Evolutionary conservation across 2,797 vertebrate genomes (phyloP), one percentile per base, ranked within the genome.

Genomic region (Acipenser oxyrinchus): DNA sequence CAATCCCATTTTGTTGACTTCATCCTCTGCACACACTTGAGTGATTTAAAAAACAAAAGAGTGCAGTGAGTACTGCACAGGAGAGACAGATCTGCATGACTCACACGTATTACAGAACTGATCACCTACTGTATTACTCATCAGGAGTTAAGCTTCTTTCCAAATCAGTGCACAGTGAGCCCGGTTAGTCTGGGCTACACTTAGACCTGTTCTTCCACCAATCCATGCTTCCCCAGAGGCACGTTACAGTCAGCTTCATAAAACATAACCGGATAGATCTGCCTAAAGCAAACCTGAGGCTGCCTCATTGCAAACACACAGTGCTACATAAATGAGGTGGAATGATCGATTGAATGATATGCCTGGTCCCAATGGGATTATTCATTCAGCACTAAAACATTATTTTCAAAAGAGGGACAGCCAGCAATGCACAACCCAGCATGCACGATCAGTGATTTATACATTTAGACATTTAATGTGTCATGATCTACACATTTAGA

Each of bases 21-120:
- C 60, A 62, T 37, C 60, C 79, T 75, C 48, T 55, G 74, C 77
- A 74, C 37, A 37, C 74, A 78, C 81, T 72, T 78, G 81, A 79
- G 62, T 62, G 72, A 77, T 78, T 72, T 65, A 12, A 9, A 12
- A 62, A 62, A 62, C 60, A 62, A 62, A 55, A 77, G 83, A 63
- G 61, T 13, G 62, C 60, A 23, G 66, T 68, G 66, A 86, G 75
- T 86, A 80, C 81, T 72, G 73, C 81, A 76, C 82, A 76, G 82
- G 83, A 85, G 73, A 76, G 76, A 81, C 81, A 80, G 82, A 82
- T 81, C 83, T 78, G 78, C 71, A 78, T 83, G 83, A 86, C 83
- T 89, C 83, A 85, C 81, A 76, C 79, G 84, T 82, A 84, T 83
- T 77, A 79, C 79, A 67, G 70, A 86, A 79, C 76, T 59, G 76